Base-by-base conservation (phyloP, 2,113 vertebrate species). In the Bambusicola thoracicus region DNA sequence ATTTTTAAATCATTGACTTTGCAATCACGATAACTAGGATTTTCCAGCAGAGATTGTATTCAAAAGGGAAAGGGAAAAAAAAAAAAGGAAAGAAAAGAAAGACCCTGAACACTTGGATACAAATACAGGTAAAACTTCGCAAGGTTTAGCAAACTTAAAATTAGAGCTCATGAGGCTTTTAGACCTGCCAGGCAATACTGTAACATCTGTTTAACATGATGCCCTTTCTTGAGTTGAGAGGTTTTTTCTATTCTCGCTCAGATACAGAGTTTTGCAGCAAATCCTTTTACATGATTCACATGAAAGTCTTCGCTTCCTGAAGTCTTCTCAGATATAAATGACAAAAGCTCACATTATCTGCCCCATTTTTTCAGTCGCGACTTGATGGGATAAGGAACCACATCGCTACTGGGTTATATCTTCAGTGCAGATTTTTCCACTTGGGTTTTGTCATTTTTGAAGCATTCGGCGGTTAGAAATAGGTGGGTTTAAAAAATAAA, bases 301-400 rank as follows among this genome's bases (percentile, higher is more conserved):
- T 81, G 84, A 67, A 95, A 88, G 38, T 67, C 87, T 93, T 17
- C 6, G 32, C 84, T 92, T 90, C 89, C 94, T 67, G 56, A 96
- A 87, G 73, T 48, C 95, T 90, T 51, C 90, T 92, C 87, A 77
- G 94, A 62, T 53, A 83, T 10, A 90, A 65, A 58, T 72, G 82
- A 95, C 80, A 96, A 96, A 93, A 90, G 67, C 85, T 76, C 49
- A 34, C 69, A 11, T 81, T 72, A 75, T 92, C 92, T 56, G 56
- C 69, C 59, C 49, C 51, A 38, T 61, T 84, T 90, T 90, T 90
- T 70, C 90, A 40, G 0, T 8, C 4, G 7, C 32, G 20, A 2
- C 69, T 83, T 59, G 6, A 1, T 1, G 73, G 92, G 76, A 56
- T 75, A 10, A 96, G 92, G 77, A 83, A 13, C 56, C 8, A 4